These are phyloP conservation scores for Hapalemur alaotrensis DNA, from an alignment of 2,797 vertebrate genomes.

Conservation along the genomic window DNA sequence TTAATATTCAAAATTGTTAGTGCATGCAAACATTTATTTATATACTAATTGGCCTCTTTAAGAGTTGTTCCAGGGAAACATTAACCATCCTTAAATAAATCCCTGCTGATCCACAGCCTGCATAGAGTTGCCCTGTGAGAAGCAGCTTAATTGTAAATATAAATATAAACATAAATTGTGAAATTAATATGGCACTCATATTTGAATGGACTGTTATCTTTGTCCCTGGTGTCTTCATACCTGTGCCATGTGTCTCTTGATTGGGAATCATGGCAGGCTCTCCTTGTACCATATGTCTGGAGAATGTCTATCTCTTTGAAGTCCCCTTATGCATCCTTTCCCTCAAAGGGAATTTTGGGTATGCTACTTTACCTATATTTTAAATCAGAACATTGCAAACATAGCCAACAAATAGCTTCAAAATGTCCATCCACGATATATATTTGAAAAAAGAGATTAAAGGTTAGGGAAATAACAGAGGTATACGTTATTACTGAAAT, in stretches of 20 bases:
- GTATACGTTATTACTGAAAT: not conserved
- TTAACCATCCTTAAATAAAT: not conserved
- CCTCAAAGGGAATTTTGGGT: not conserved
- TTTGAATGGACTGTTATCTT: not conserved
- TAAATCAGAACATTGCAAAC: constrained; percentile 16
- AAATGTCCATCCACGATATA: not conserved
- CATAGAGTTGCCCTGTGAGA: not conserved
- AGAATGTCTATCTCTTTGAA: not conserved
- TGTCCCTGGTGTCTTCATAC: not conserved
- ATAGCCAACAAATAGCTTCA: not conserved
- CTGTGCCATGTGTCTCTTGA: not conserved
- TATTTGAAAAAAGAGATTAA: not conserved
- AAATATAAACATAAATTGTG: not conserved
- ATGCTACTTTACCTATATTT: constrained; percentile 10
- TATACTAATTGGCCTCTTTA: not conserved
- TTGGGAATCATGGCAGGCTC: not conserved
- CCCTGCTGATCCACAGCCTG: not conserved
- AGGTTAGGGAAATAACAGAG: constrained; percentile 7
- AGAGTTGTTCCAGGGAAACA: not conserved
- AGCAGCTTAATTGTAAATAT: not conserved
- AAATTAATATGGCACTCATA: not conserved
- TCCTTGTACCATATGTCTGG: not conserved
- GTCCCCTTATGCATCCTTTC: not conserved
- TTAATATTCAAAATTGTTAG: constrained; percentile 16
- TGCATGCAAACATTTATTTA: constrained; percentile 42